Percentiles rank a stretch among this genome's conserved stretches.
Conservation (phyloP, 2,113 vertebrate species). For the Xyliphius kryptos region DNA sequence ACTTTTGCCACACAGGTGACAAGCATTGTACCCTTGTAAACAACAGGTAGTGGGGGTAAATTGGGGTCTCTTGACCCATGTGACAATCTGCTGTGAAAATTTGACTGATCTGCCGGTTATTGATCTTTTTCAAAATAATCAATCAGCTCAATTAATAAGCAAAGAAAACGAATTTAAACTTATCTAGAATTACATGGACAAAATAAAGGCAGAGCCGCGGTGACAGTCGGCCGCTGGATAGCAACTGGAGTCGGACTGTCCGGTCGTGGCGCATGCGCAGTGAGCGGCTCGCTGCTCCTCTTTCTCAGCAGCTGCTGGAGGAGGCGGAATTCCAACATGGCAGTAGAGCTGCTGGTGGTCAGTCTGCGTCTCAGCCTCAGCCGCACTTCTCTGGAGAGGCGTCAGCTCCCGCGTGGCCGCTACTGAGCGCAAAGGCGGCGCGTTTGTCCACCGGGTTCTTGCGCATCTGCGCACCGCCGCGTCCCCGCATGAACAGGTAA, state of each 20-base stretch:
- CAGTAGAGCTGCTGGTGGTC: slow-evolving; percentile 8
- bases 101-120: no score
- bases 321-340: slow-evolving; percentile 24
- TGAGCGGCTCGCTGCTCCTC: not conserved
- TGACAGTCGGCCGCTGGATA: not conserved
- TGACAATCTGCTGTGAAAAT: no score
- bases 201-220: no score
- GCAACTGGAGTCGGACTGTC: not conserved
- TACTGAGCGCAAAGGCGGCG: slow-evolving; percentile 3
- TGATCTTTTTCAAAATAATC: no score
- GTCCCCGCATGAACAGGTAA: slow-evolving; percentile 9
- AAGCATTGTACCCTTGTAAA: no score
- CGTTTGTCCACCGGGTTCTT: not conserved
- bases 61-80: no score
- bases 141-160: no score
- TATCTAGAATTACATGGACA: no score
- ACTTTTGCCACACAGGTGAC: no score
- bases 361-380: not conserved
- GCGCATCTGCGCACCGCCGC: not conserved
- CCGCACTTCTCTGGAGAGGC: slow-evolving; percentile 9
- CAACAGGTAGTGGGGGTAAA: no score
- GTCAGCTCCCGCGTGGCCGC: not conserved
- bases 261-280: slow-evolving; percentile 6
- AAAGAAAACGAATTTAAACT: no score
- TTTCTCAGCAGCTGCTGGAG: slow-evolving; percentile 14